Percentiles rank a stretch among this genome's conserved stretches.
Conservation (phyloP, 2,797 vertebrate species). For the Thamnophis elegans region DNA sequence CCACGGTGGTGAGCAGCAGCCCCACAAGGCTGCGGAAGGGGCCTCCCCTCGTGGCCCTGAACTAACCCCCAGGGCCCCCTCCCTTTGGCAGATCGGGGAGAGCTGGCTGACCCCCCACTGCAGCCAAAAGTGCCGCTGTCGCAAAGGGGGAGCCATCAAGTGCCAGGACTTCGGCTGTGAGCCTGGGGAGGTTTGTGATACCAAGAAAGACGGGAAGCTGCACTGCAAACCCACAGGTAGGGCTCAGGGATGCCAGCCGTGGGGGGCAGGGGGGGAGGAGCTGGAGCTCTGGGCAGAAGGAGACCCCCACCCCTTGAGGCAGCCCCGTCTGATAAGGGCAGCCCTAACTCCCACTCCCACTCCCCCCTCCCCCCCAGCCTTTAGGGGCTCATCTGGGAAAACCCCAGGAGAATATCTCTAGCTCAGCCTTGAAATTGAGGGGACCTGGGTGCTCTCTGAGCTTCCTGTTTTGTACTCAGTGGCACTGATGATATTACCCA, state of each 20-base stretch:
- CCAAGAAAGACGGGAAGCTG: constrained; percentile 68
- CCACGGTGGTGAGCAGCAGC: no score
- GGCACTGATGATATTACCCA: neutral
- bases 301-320: no score
- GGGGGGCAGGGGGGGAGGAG: fast-evolving
- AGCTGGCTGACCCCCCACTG: constrained; percentile 77
- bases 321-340: neutral
- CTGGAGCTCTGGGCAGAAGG: neutral
- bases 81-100: constrained; percentile 70
- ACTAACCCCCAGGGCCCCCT: neutral
- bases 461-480: neutral
- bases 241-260: neutral
- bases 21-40: neutral
- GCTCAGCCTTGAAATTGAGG: neutral
- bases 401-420: fast-evolving
- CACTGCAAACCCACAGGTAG: constrained; percentile 74
- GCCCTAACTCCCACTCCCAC: neutral
- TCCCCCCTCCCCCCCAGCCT: neutral
- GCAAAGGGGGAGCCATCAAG: constrained; percentile 62
- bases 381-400: neutral
- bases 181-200: constrained; percentile 68
- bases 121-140: constrained; percentile 74
- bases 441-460: neutral
- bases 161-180: constrained; percentile 71
- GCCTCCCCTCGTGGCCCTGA: neutral